Evolutionary conservation across 2,888 invertebrate species (phyloP), one percentile per base, ranked within the genome.

Genomic region (Volucella inflata): DNA sequence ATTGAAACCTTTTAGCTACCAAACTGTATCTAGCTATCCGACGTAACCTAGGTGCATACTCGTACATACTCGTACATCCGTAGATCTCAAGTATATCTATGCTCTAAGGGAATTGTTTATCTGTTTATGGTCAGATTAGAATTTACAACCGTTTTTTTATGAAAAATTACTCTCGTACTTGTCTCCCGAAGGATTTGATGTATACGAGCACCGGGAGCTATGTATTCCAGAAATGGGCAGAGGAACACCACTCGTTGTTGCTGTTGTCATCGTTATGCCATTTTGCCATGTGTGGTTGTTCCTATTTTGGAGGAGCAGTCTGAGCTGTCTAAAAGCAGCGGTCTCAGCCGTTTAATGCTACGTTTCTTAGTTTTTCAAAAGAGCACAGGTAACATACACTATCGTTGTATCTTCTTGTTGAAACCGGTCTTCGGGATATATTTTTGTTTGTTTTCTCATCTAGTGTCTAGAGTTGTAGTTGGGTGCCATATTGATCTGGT

Each of bases 121-220:
- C 81, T 81, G 64, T 85, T 72, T 85, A 81, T 85, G 85, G 85
- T 77, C 68, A 76, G 85, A 81, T 85, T 85, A 85, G 85, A 85
- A 81, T 85, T 85, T 85, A 85, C 85, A 85, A 77, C 72, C 62
- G 72, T 68, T 77, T 76, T 79, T 85, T 85, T 85, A 85, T 85
- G 81, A 85, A 81, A 81, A 85, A 77, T 72, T 71, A 85, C 30
- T 30, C 30, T 30, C 30, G 30, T 21, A 21, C 81, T 85, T 85
- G 85, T 81, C 76, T 76, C 85, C 76, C 81, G 16, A 51, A 44
- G 81, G 85, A 72, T 51, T 72, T 71, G 85, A 81, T 71, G 75
- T 68, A 10, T 17, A 57, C 40, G 10, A 1, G 42, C 60, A 57
- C 64, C 50, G 44, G 6, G 50, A 9, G 50, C 16, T 59, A 10